Evolutionary conservation across 2,797 vertebrate species (phyloP), one percentile per base, ranked within the genome.

Genomic region (Gallirallus australis): DNA sequence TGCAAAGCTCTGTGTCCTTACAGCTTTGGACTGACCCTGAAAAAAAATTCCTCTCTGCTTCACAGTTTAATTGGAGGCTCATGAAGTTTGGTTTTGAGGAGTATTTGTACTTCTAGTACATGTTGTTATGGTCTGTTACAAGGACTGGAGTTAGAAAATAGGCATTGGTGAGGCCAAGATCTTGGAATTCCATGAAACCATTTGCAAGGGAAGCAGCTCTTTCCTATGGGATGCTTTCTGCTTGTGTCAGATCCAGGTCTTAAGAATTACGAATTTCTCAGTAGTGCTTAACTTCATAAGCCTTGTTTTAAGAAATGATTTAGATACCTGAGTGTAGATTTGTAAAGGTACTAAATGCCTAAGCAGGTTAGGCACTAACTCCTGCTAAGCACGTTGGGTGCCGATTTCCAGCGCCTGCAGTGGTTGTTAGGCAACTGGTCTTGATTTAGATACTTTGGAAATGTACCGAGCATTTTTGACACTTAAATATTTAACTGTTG

Each of bases 381-480:
- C 63, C 68, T 53, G 19, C 72, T 88, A 60, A 81, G 73, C 45
- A 53, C 1, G 6, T n/a, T 52, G 82, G 81, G 75, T 82, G 54
- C 64, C 66, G 83, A 2, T 65, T 90, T 80, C 57, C 59, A 79
- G 54, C 13, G 61, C 60, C 37, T 60, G 61, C 53, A 31, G 71
- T 69, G 66, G 88, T 91, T 93, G 82, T 94, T 86, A 90, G 82
- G 90, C 88, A 93, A 72, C 94, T 82, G 65, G 73, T 35, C 89
- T 92, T 70, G 69, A 92, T 86, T 80, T 75, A 85, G 68, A 89
- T 21, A 48, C 35, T 92, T 57, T 75, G 86, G 87, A 93, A 82
- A 87, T 5, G 45, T 23, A 95, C 57, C 50, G 70, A 72, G 61
- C 16, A 11, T 77, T 94, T 93, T 65, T 90, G 69, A 85, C 82